Evolutionary conservation across 2,888 invertebrate genomes (phyloP).

Genomic region (Netelia inedita): DNA sequence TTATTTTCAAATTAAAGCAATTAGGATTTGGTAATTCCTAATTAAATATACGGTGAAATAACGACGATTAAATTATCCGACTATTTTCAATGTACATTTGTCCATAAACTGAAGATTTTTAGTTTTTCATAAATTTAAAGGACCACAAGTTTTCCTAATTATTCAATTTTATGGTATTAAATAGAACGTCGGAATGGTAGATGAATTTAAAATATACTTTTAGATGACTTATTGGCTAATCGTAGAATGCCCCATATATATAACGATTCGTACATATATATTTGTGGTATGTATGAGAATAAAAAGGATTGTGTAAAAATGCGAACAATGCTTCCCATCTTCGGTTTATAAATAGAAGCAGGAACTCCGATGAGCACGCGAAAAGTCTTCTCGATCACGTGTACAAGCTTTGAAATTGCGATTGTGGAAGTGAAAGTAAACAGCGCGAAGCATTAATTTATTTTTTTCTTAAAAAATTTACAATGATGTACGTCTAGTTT

Average conservation of each 20-base stretch:
- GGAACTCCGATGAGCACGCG: slow-evolving; percentile 4
- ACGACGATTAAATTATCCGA: too few species aligned
- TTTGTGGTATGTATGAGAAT: neutral
- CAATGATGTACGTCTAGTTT: neutral
- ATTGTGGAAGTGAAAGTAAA: neutral
- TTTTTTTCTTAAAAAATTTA: neutral
- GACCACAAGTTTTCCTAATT: too few species aligned
- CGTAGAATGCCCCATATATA: neutral
- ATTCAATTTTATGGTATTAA: too few species aligned
- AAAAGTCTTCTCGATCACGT: slow-evolving; percentile 17
- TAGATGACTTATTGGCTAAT: too few species aligned
- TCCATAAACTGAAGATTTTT: too few species aligned
- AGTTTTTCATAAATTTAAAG: too few species aligned
- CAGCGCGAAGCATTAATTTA: neutral
- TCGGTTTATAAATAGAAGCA: slow-evolving; percentile 29
- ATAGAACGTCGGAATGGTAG: too few species aligned
- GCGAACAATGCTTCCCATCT: slow-evolving; percentile 27
- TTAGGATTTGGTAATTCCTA: too few species aligned
- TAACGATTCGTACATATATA: neutral
- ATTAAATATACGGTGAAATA: too few species aligned
- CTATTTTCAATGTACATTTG: too few species aligned
- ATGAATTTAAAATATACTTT: too few species aligned
- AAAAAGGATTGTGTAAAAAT: slow-evolving; percentile 16
- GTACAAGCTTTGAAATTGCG: slow-evolving; percentile 20
- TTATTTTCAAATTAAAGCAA: too few species aligned